These are phyloP conservation scores for Prolemur simus DNA, from an alignment of 2,113 vertebrate species.

Conservation along the genomic window DNA sequence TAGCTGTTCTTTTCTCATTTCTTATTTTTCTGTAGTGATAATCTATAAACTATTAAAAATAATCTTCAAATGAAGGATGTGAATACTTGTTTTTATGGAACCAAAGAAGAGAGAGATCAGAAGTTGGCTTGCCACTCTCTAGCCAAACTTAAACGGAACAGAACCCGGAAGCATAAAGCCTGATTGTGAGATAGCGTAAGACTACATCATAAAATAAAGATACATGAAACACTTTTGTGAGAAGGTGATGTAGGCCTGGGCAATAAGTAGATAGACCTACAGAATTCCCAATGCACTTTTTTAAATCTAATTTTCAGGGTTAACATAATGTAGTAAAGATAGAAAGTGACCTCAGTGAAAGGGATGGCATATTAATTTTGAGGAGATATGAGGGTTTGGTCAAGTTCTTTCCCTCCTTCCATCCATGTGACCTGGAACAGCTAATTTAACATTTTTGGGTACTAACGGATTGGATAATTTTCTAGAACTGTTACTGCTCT, in stretches of 20 bases:
- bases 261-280: background rate
- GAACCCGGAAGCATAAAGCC: background rate
- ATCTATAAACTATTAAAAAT: background rate
- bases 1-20: background rate
- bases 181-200: background rate
- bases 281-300: background rate
- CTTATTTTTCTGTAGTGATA: background rate
- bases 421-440: background rate
- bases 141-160: background rate
- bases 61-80: background rate
- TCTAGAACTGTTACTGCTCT: background rate
- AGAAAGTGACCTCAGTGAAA: background rate
- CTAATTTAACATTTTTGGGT: background rate
- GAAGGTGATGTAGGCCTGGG: background rate
- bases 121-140: background rate
- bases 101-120: background rate
- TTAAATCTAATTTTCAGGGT: background rate
- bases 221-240: background rate
- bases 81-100: background rate
- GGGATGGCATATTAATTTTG: background rate
- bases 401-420: background rate
- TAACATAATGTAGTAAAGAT: background rate
- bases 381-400: background rate
- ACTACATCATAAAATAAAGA: background rate
- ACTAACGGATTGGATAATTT: background rate